Conservation (phyloP, 2,888 invertebrate genomes). For the Heterodera filipjevi region DNA sequence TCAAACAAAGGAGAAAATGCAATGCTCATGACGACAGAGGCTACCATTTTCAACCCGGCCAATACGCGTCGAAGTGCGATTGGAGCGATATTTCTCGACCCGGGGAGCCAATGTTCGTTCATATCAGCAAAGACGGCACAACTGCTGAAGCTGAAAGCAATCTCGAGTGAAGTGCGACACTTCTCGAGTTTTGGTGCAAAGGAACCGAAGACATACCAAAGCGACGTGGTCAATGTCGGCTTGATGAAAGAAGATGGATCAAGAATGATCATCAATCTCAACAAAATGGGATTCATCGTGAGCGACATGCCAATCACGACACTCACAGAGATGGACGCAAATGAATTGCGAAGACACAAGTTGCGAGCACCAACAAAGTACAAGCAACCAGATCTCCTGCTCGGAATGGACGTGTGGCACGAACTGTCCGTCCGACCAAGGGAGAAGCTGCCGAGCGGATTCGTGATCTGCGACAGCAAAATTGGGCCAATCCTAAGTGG, state of each 20-base stretch:
- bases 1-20: background rate
- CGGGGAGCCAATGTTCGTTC: constrained; percentile 1
- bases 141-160: no score
- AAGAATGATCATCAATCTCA: background rate
- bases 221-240: background rate
- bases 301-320: background rate
- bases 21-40: constrained; percentile 5
- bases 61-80: background rate
- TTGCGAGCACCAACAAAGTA: background rate
- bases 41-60: background rate
- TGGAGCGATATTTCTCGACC: background rate
- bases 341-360: background rate
- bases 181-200: background rate
- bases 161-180: constrained; percentile 1
- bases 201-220: background rate
- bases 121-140: background rate
- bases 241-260: background rate
- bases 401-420: no score
- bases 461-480: constrained; percentile 6
- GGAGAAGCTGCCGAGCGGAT: constrained; percentile 15
- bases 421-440: background rate
- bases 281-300: constrained; percentile 13
- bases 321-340: background rate
- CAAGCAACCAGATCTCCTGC: background rate
- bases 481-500: constrained; percentile 9